A percentile compares a stretch with the other conserved stretches of the same genome.
Evolutionary conservation across 64 coral and sea anemone species (phyloP).

Genomic region (Platygyra sinensis): DNA sequence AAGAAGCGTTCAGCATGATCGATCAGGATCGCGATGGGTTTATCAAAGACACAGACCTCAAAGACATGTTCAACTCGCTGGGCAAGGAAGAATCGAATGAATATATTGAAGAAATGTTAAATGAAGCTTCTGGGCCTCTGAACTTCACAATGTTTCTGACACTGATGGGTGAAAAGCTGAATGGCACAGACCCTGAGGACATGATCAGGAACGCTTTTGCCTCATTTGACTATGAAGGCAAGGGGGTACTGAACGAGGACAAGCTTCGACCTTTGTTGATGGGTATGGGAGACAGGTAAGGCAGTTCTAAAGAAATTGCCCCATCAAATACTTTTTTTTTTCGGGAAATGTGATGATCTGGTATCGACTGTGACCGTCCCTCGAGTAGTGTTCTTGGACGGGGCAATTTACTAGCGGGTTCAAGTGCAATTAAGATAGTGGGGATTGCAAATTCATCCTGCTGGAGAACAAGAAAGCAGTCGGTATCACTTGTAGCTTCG

Average conservation of each 20-base stretch:
- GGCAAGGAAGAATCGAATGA: conserved; percentile 40
- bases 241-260: conserved; percentile 40
- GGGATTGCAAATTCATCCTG: too few relatives aligned
- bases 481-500: too few relatives aligned
- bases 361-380: too few relatives aligned
- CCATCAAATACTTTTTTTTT: not conserved
- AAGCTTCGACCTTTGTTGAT: conserved; percentile 15
- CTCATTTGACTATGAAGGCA: conserved; percentile 30
- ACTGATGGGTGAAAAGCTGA: conserved; percentile 67
- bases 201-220: conserved; percentile 57
- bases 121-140: conserved; percentile 51
- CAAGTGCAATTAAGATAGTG: too few relatives aligned
- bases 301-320: not conserved
- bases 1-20: conserved; percentile 73
- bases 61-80: conserved; percentile 60
- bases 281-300: conserved; percentile 66
- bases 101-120: conserved; percentile 53
- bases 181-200: conserved; percentile 67
- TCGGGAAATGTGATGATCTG: too few relatives aligned
- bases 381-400: too few relatives aligned
- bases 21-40: conserved; percentile 69
- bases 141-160: conserved; percentile 80
- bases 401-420: too few relatives aligned
- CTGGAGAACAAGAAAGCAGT: too few relatives aligned
- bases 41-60: conserved; percentile 58